Evolutionary conservation across 2,888 invertebrate genomes (phyloP), one percentile per base, ranked within the genome.

Genomic region (Omphaloscelis lunosa): DNA sequence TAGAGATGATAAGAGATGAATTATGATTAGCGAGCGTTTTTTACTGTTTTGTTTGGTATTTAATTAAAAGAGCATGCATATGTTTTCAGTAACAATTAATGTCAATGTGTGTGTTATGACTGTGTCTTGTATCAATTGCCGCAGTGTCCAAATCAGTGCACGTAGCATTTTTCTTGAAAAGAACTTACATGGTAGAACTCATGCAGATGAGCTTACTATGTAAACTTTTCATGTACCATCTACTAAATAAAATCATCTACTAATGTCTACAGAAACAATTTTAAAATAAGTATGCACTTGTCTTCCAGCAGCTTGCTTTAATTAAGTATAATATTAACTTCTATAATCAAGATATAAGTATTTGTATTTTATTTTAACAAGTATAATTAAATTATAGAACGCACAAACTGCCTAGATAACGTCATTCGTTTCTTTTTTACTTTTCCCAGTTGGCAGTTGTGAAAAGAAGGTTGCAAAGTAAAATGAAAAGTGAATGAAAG

Each of bases 401-500:
- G 29, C 1, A 27, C 17, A 65, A 27, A 66, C 8, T 66, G 0
- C 2, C 27, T 20, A 27, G 2, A 27, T 45, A 27, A n/a, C n/a
- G n/a, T n/a, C n/a, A n/a, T n/a, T n/a, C n/a, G 12, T 29, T 29
- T 29, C 0, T n/a, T 34, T 34, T 23, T 20, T 59, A 61, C 29
- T 20, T 34, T 56, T 56, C 34, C 59, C 15, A 48, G n/a, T 23
- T 20, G n/a, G 34, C 51, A 29, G 29, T 53, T 20, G 6, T 48
- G 61, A 78, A 85, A 85, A 77, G 56, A 66, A 72, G 58, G 34
- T 79, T 68, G 76, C 75, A 70, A 79, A 69, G 11, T 82, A 77
- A 82, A 87, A 88, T 84, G 76, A 87, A 82, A 80, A 85, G 82
- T 79, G 71, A 79, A 86, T 80, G 75, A 80, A 86, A 70, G 79